Evolutionary conservation across 1,140 invertebrate genomes (phyloP), one percentile per base, ranked within the genome.

Genomic region (Argopecten irradians): DNA sequence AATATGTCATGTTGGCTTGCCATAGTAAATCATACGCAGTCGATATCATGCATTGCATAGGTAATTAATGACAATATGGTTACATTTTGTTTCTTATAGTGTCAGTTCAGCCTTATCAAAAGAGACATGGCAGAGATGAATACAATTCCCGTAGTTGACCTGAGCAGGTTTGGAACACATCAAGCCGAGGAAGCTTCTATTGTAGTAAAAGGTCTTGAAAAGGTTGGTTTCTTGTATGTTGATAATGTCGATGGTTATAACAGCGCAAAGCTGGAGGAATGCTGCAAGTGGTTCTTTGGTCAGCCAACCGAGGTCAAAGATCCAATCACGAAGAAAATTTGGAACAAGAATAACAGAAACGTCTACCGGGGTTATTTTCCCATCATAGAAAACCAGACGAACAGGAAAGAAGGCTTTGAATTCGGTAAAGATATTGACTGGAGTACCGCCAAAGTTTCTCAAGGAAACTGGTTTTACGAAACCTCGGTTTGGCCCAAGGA

Each of bases 221-320:
- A 85, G 14, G 86, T 88, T 11, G 90, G 91, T 19, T 92, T 92
- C 39, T 33, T 90, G 19, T 89, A 84, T 34, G 84, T 92, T 34
- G 90, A 89, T 33, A 89, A 92, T 55, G 88, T 88, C 1, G 33
- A 55, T 32, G 88, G 86, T 5, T 86, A 88, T 35, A 88, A 92
- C 34, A 14, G 82, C 19, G 82, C 89, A 11, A 87, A 87, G 46
- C 28, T 91, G 13, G 33, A 87, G 19, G 87, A 90, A 35, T 88
- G 85, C 28, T 84, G 87, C 34, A 22, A 71, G 11, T 91, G 90
- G 90, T 92, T 92, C 82, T 92, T 91, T 33, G 36, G 28, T 1
- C 85, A 86, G 43, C 83, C 85, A 13, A 28, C 84, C 16, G 87
- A 88, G 34, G 85, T 85, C n/a, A 92, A 89, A 86, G 35, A 83